Evolutionary conservation across 2,113 vertebrate species (phyloP).

Genomic region (Tylochromis polylepis): DNA sequence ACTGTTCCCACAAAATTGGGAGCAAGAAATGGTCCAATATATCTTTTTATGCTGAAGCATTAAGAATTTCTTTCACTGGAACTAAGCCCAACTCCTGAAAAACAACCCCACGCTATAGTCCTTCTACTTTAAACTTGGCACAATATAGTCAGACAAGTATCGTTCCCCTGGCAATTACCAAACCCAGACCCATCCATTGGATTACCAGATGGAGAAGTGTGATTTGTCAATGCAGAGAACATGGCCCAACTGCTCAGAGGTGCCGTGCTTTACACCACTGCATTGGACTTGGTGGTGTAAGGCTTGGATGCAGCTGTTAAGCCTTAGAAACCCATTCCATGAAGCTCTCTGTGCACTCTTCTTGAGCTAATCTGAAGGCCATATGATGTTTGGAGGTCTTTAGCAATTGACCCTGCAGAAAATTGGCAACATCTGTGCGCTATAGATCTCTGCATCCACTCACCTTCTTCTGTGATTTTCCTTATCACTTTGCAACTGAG

Average conservation of each 20-base stretch:
- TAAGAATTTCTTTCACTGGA: not conserved
- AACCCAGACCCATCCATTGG: not conserved
- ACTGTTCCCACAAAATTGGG: not conserved
- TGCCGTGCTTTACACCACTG: not conserved
- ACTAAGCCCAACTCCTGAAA: not conserved
- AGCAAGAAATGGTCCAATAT: not conserved
- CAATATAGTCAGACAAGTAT: not conserved
- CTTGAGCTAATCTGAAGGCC: not conserved
- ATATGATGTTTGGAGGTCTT: not conserved
- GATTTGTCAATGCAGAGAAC: not conserved
- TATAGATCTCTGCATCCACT: not conserved
- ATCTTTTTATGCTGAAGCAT: not conserved
- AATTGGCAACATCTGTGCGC: too few relatives aligned
- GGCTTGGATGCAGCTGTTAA: not conserved
- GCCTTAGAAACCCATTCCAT: not conserved
- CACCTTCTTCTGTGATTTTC: not conserved
- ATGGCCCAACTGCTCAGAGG: not conserved
- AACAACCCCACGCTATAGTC: not conserved
- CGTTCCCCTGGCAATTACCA: not conserved
- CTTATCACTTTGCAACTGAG: too few relatives aligned
- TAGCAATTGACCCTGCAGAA: not conserved
- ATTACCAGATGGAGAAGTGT: not conserved
- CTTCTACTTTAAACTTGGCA: not conserved
- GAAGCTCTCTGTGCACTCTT: not conserved
- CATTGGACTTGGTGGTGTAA: not conserved